Evolutionary conservation across 2,797 vertebrate genomes (phyloP).

Genomic region (Pachyuromys duprasi): DNA sequence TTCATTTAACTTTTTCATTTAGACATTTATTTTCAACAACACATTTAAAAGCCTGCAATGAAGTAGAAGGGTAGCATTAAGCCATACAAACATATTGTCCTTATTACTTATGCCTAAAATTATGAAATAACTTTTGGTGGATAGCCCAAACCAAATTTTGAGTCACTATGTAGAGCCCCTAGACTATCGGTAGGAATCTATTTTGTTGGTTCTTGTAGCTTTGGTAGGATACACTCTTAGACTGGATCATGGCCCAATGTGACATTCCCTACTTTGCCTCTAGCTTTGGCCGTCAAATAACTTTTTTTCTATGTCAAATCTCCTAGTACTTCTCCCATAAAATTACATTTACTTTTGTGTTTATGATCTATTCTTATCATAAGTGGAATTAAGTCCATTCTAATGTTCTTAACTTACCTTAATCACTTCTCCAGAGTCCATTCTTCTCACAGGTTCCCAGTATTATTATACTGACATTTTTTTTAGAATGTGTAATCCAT

Average conservation of each 20-base stretch:
- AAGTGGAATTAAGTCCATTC: background rate
- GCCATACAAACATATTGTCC: background rate
- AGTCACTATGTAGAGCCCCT: accelerated
- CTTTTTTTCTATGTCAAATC: background rate
- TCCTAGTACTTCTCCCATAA: background rate
- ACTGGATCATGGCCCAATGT: background rate
- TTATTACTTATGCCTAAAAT: background rate
- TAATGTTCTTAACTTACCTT: background rate
- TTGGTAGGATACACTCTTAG: background rate
- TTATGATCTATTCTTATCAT: background rate
- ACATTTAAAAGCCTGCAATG: background rate
- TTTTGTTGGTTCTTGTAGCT: background rate
- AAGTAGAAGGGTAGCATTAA: background rate
- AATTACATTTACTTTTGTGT: background rate
- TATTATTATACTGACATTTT: background rate
- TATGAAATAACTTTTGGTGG: background rate
- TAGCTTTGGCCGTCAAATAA: background rate
- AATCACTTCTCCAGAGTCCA: background rate
- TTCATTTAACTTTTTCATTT: background rate
- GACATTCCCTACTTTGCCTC: background rate
- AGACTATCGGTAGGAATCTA: background rate
- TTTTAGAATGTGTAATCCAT: background rate
- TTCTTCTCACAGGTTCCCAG: background rate
- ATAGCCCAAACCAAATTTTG: background rate
- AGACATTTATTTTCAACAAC: background rate